Evolutionary conservation across 2,888 invertebrate genomes (phyloP), one percentile per base, ranked within the genome.

Genomic region (Erebia epiphron): DNA sequence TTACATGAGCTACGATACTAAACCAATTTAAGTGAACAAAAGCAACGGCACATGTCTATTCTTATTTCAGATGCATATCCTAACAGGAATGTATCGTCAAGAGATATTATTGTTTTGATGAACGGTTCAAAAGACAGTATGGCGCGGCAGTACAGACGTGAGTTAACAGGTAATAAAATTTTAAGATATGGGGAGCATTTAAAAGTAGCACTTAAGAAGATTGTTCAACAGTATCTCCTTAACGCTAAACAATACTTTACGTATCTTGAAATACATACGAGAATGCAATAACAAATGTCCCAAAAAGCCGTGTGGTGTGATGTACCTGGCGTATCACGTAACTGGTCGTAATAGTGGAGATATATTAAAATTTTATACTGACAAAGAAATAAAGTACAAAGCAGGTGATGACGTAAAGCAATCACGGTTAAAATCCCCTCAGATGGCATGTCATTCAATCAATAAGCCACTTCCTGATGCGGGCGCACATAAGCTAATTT

Each of bases 401-500:
- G 73, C 71, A 78, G 75, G 79, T 78, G 79, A 77, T 76, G 79
- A 79, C 67, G 82, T 82, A 79, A 78, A 75, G 77, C 80, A 84
- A 83, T 86, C 83, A 84, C 79, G 79, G 80, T 77, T 79, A 78
- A 79, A 77, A 80, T 81, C 83, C 84, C 87, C 88, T 86, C 83
- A 83, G 77, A 77, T 77, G 79, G 81, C 79, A 79, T 82, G 80
- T 83, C 83, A 82, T 81, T 85, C 86, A 84, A 89, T 87, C 89
- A 91, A 91, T 89, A 86, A 88, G 83, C 82, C 78, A 85, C 91
- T 91, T 92, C 92, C 92, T 90, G 81, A 90, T 92, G 90, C 92
- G 92, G 92, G 92, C 82, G 80, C 77, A 80, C 84, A 86, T 82
- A 86, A 85, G 81, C 84, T 88, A 87, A 89, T 86, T 85, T 86